Conservation (phyloP, 2,797 vertebrate genomes). For the Sparidentex hasta region DNA sequence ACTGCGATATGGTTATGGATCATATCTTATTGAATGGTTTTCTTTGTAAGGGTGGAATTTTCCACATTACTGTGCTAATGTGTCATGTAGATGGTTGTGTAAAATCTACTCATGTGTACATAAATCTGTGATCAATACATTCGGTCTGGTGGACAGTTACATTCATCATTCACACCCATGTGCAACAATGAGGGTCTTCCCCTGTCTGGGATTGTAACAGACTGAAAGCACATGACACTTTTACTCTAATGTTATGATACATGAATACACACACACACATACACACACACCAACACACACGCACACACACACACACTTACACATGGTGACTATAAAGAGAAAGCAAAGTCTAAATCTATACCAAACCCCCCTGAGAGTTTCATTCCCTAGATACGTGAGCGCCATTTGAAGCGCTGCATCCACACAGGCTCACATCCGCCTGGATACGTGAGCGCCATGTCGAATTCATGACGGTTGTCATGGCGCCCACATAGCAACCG, state of each 20-base stretch:
- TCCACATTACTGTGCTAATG: not conserved
- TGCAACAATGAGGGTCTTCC: slow-evolving; percentile 1
- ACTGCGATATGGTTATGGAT: not conserved
- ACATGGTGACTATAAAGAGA: slow-evolving; percentile 40
- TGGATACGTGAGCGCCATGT: slow-evolving; percentile 85
- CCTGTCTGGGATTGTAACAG: slow-evolving; percentile 1
- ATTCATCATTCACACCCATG: not conserved
- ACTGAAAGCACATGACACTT: slow-evolving; percentile 36
- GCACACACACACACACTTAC: not conserved
- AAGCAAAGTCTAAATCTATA: slow-evolving; percentile 60
- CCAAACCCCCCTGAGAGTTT: slow-evolving; percentile 64
- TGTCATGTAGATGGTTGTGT: not conserved
- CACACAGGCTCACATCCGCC: slow-evolving; percentile 82
- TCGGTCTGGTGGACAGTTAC: not conserved
- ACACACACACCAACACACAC: not conserved
- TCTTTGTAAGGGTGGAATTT: not conserved
- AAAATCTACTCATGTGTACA: not conserved
- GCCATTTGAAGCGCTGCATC: slow-evolving; percentile 78
- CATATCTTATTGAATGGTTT: slow-evolving; percentile 12
- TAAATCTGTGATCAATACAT: not conserved
- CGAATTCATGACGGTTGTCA: slow-evolving; percentile 87
- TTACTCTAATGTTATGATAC: slow-evolving; percentile 21
- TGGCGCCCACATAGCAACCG: slow-evolving; percentile 86
- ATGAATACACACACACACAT: slow-evolving; percentile 21
- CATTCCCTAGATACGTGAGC: slow-evolving; percentile 77